Evolutionary conservation across 2,113 vertebrate species (phyloP).

Genomic region (Saguinus imperator): DNA sequence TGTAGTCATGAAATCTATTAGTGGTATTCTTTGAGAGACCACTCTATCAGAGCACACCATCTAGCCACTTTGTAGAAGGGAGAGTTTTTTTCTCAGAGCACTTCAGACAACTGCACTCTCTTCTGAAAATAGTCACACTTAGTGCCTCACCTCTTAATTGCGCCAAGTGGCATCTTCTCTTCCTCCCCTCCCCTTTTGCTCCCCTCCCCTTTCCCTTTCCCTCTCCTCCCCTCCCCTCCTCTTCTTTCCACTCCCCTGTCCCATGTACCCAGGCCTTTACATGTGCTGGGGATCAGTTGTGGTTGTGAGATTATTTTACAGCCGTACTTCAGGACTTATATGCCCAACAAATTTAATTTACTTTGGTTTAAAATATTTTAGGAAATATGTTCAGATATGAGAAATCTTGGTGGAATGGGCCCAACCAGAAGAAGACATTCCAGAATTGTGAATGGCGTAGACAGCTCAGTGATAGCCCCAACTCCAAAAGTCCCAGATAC

Average conservation of each 20-base stretch:
- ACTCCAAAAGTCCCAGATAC: not conserved
- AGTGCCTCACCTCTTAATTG: not conserved
- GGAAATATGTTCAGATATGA: constrained; percentile 65
- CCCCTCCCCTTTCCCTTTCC: not conserved
- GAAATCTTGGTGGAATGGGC: constrained; percentile 35
- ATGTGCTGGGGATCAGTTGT: not conserved
- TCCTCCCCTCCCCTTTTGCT: fast-evolving
- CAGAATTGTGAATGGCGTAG: not conserved
- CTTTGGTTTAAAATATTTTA: constrained; percentile 68
- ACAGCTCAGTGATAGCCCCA: not conserved
- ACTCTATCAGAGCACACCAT: not conserved
- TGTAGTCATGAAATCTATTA: not conserved
- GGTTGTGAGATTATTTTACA: constrained; percentile 1
- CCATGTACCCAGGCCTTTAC: not conserved
- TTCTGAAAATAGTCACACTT: not conserved
- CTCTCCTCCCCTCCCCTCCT: not conserved
- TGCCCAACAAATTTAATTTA: constrained; percentile 47
- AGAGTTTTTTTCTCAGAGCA: not conserved
- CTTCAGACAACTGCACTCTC: not conserved
- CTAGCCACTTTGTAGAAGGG: not conserved
- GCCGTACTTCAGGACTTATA: not conserved
- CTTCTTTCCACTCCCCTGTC: not conserved
- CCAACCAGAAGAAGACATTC: constrained; percentile 68
- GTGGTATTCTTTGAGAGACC: not conserved
- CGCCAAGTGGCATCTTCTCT: not conserved